Evolutionary conservation across 2,888 invertebrate genomes (phyloP), one percentile per base, ranked within the genome.

Genomic region (Gisinianus flammeolus): DNA sequence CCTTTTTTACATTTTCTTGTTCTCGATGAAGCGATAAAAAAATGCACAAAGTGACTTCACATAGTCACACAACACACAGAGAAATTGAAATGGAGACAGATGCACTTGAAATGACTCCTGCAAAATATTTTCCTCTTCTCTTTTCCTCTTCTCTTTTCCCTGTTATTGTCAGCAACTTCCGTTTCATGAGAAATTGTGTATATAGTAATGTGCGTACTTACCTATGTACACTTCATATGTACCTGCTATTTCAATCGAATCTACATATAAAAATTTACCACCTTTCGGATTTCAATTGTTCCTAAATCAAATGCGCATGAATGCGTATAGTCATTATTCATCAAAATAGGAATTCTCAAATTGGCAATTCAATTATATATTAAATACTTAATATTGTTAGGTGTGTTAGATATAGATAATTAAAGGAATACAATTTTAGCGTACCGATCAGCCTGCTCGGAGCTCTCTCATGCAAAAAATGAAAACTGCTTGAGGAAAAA

Each of bases 21-120:
- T 22, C 56, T 24, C 56, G 56, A 58, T 58, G 56, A 58, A 58
- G 22, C n/a, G 3, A 58, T 58, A 58, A 58, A 58, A 58, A 58
- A 58, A 2, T 58, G 56, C 56, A 58, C 19, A 56, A 56, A 56
- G 56, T 56, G 10, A n/a, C n/a, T 56, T 56, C n/a, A 1, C 22
- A 22, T 6, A 22, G 56, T 58, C 6, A 44, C 16, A 44, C 44
- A 44, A 44, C 6, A 44, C 16, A 44, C 6, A 44, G 16, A 10
- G 44, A 44, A 44, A 58, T n/a, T n/a, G 22, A 22, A 8, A n/a
- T 8, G 22, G 56, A 2, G 22, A n/a, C 56, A 58, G 56, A 58
- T 58, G 56, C 56, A 58, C 56, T 58, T 44, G 8, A 58, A n/a
- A n/a, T n/a, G n/a, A n/a, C n/a, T n/a, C n/a, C n/a, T n/a, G n/a